Evolutionary conservation across 2,888 invertebrate genomes (phyloP), one percentile per base, ranked within the genome.

Genomic region (Vannuccia rotundouncinata): DNA sequence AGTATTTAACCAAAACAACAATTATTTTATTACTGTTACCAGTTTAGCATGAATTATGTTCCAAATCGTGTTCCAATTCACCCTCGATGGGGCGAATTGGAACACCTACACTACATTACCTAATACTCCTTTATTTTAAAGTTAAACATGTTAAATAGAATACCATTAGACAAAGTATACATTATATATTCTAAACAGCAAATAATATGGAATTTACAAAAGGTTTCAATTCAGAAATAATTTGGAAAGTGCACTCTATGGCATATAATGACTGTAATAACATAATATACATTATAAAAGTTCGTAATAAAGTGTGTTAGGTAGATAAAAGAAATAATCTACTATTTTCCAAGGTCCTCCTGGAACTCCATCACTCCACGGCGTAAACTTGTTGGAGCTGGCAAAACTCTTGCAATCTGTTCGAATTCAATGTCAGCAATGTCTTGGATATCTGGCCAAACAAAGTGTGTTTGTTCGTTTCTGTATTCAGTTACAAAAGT

Each of bases 1-100:
- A 22, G 66, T 66, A 66, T 66, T 66, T 66, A 66, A 66, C 66
- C 66, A 66, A 66, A 66, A 66, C 66, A 66, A 66, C 66, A 66
- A 66, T 45, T 66, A 66, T 66, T 66, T 66, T 66, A 66, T 66
- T 22, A 66, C 66, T 66, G 66, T 66, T 66, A 66, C 66, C 66
- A 66, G 66, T 27, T 66, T 66, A 45, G 45, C 45, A 45, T 45
- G 45, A 45, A 45, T 45, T 45, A 45, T 45, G 45, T 45, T 45
- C 45, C 45, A 45, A 45, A 45, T 45, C 45, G 45, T 45, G 45
- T 45, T 45, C 45, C 45, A 45, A 45, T 45, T 45, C 45, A 45
- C 45, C 45, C 45, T 17, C n/a, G n/a, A n/a, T n/a, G n/a, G n/a
- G n/a, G n/a, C n/a, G 45, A 45, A 45, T 45, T 45, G 45, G 45